phyloP scores from a whole-genome alignment of 1,140 invertebrate species.

The Drosophila sturtevanti region DNA sequence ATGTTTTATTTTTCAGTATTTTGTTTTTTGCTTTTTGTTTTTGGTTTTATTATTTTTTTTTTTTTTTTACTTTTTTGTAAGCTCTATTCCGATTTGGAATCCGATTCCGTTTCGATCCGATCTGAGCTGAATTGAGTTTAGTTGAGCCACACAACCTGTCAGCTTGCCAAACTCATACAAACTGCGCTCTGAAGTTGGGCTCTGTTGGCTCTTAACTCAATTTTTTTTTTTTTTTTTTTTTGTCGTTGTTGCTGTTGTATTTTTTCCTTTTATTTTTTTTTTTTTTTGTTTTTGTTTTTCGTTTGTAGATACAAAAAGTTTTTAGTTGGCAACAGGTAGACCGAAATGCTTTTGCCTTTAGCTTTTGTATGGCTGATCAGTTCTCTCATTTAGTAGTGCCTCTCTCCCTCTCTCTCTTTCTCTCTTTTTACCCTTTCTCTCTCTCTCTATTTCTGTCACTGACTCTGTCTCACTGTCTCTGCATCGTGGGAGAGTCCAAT shows the following conservation, averaged over 20 bases:
- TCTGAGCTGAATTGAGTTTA: conserved; percentile 11
- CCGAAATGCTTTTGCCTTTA: conserved; percentile 4
- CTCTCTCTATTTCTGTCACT: conserved; percentile 13
- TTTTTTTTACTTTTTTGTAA: conserved; percentile 20
- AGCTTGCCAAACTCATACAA: conserved; percentile 64
- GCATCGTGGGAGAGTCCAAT: conserved; percentile 15
- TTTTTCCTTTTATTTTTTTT: conserved; percentile 4
- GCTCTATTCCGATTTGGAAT: conserved; percentile 43
- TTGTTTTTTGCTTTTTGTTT: background rate
- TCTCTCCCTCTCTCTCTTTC: background rate
- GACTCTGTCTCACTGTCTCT: background rate
- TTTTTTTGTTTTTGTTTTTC: conserved; percentile 28
- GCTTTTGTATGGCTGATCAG: conserved; percentile 12
- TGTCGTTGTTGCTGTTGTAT: no score
- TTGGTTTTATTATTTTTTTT: background rate
- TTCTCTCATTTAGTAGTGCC: background rate
- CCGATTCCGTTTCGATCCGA: conserved; percentile 28
- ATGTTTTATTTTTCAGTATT: background rate
- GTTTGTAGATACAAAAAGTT: conserved; percentile 39
- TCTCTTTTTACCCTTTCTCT: background rate
- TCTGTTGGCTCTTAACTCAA: conserved; percentile 64
- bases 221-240: background rate
- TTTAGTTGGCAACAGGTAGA: conserved; percentile 70
- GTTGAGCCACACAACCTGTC: conserved; percentile 49
- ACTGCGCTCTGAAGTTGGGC: conserved; percentile 62